Base-by-base conservation (phyloP, 2,797 vertebrate species). In the Sebastes kiyomatsui region DNA sequence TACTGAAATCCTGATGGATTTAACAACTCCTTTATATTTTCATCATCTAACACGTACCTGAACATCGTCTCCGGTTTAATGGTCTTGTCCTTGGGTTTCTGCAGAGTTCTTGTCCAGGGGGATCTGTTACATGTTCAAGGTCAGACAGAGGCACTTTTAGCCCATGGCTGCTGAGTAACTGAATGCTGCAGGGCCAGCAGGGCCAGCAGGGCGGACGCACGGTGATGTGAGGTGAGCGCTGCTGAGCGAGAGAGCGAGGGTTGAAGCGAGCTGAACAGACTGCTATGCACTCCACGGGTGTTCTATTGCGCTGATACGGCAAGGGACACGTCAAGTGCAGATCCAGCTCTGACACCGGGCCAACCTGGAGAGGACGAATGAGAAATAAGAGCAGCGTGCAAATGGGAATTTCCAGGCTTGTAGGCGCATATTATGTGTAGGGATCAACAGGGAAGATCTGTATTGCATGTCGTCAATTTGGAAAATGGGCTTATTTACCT, bases 221-320 rank as follows among this genome's bases (percentile, higher is more conserved):
- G 46, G 69, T 11, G 83, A 81, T 73, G 81, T 4, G 80, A 89
- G 87, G 72, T 82, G 88, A 89, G 30, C 59, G 35, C 14, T 86
- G 87, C 91, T 88, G 89, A 88, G 88, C 56, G 77, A 87, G 84
- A 87, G 88, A 88, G 88, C 56, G 77, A 87, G 84, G 79, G 60
- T 38, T 88, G 88, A 80, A 79, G 89, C 64, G 84, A 92, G 89
- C 87, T 82, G 85, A 83, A 83, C 85, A 86, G 67, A 62, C 82
- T 76, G 77, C 82, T 82, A 77, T 75, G 5, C 73, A 88, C 89
- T 92, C 91, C 23, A 30, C 14, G 59, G 91, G 94, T 95, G 87
- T 94, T 92, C 84, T 85, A 91, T 95, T 94, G 91, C 90, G 93
- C 94, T 95, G 94, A 95, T 84, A 77, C 1, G 65, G 91, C 94